phyloP scores from a whole-genome alignment of 2,888 invertebrate genomes.

The Thelaira solivaga region DNA sequence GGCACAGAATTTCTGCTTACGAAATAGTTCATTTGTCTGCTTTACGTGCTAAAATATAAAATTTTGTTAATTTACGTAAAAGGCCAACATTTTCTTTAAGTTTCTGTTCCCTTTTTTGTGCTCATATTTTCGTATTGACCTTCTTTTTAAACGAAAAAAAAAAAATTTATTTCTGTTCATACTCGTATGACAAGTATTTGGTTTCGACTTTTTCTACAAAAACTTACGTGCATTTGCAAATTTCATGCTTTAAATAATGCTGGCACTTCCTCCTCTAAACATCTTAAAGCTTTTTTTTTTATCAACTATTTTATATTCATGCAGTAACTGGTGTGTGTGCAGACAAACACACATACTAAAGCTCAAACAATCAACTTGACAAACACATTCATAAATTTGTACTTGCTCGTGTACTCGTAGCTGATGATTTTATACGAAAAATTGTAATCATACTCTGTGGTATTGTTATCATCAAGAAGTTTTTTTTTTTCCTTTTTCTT shows the following conservation, averaged over 20 bases:
- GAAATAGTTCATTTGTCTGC: not conserved
- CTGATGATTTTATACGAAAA: constrained; percentile 34
- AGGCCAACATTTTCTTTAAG: constrained; percentile 1
- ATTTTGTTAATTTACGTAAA: constrained; percentile 47
- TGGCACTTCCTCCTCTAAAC: constrained; percentile 22
- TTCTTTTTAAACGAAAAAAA: constrained; percentile 36
- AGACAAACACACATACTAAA: not conserved
- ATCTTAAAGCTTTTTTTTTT: not conserved
- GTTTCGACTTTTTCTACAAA: constrained; percentile 32
- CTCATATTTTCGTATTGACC: constrained; percentile 41
- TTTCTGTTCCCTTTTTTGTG: not conserved
- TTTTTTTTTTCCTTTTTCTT: constrained; percentile 13
- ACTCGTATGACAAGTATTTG: constrained; percentile 39
- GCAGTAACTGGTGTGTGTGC: not conserved
- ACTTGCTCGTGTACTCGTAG: not conserved
- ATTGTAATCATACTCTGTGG: constrained; percentile 45
- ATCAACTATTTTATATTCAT: constrained; percentile 49
- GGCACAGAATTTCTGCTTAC: no score
- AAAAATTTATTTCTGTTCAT: constrained; percentile 35
- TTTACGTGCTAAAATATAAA: constrained; percentile 40
- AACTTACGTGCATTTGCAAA: constrained; percentile 48
- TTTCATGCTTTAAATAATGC: constrained; percentile 22
- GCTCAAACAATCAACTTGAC: not conserved
- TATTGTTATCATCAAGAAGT: constrained; percentile 49
- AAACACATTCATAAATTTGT: not conserved